Conservation (phyloP, 92 coral and sea anemone species). For the Palythoa caribaeorum region DNA sequence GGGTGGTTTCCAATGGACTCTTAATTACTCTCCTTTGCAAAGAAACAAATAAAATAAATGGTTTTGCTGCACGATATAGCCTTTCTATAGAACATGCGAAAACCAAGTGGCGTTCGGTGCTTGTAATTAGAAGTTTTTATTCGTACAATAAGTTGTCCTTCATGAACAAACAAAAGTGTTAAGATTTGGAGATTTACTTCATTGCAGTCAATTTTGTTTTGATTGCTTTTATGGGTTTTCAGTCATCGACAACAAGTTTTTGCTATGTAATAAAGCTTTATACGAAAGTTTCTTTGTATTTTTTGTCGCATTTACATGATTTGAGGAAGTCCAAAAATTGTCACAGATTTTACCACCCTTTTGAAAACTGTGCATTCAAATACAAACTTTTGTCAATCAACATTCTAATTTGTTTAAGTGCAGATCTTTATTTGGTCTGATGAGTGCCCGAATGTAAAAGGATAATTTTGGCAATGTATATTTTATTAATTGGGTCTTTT, state of each 20-base stretch:
- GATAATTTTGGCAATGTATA: not conserved
- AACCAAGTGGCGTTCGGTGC: not conserved
- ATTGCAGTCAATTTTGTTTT: not conserved
- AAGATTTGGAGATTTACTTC: not conserved
- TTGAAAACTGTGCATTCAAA: not conserved
- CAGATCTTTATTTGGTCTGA: not conserved
- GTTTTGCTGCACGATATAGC: not conserved
- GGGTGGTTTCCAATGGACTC: slow-evolving; percentile 3
- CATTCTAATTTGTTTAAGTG: not conserved
- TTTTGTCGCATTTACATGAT: not conserved
- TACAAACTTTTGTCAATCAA: not conserved
- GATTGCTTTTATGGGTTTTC: not conserved
- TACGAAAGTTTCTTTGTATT: not conserved
- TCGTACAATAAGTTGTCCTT: not conserved
- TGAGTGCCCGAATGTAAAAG: not conserved
- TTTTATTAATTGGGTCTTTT: not conserved
- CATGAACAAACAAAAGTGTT: not conserved
- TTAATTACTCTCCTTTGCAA: not conserved
- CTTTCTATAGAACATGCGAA: not conserved
- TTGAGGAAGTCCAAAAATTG: not conserved
- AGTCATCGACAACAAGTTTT: not conserved
- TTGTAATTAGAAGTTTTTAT: not conserved
- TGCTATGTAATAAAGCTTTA: not conserved
- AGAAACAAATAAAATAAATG: not conserved
- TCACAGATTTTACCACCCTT: not conserved